These are phyloP conservation scores for Talpa occidentalis DNA, from an alignment of 2,113 vertebrate species.

Conservation along the genomic window DNA sequence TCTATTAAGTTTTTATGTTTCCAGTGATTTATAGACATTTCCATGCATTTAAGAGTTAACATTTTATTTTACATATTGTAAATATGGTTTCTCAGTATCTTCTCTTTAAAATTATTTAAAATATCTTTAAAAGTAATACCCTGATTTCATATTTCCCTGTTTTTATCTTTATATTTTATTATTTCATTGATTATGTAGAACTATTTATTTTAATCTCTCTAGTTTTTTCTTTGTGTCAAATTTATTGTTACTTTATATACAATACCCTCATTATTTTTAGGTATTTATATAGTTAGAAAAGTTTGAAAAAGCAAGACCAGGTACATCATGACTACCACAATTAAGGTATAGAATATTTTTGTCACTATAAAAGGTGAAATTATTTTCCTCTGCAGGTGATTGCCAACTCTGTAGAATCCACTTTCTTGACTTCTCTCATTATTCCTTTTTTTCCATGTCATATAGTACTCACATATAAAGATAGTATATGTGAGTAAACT, in stretches of 20 bases:
- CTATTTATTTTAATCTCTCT: background rate
- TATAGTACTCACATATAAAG: background rate
- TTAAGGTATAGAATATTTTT: background rate
- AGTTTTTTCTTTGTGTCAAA: background rate
- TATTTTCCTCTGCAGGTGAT: background rate
- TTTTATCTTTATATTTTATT: background rate
- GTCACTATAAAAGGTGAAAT: background rate
- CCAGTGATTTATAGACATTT: background rate
- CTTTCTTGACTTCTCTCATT: background rate
- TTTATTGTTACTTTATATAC: background rate
- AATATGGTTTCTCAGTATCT: background rate
- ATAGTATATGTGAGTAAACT: no score
- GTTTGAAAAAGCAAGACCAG: conserved; percentile 15
- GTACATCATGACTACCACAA: background rate
- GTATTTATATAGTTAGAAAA: background rate
- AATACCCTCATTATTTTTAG: background rate
- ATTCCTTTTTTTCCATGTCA: background rate
- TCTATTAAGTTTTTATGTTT: background rate
- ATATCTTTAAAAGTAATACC: background rate
- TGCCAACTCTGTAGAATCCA: background rate
- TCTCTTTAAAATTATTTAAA: background rate
- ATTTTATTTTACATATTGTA: background rate
- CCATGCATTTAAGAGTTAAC: background rate
- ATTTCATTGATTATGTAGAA: background rate
- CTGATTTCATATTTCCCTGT: background rate